These are phyloP conservation scores for Stictonetta naevosa DNA, from an alignment of 2,113 vertebrate species.

Conservation along the genomic window DNA sequence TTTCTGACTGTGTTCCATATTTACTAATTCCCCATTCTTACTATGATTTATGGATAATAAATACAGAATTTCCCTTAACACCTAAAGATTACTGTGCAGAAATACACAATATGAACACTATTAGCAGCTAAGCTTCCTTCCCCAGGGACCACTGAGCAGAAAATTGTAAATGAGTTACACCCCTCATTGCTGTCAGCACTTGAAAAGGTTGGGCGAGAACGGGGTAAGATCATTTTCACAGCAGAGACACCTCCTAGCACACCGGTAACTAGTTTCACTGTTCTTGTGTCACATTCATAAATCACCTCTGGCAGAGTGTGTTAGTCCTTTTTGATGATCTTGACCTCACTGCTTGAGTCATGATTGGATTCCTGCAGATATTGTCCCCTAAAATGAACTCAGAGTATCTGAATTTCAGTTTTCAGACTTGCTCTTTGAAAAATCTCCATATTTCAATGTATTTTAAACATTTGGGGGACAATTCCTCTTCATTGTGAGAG, in stretches of 20 bases:
- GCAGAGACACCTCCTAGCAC: neutral
- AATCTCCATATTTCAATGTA: neutral
- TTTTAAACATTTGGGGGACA: neutral
- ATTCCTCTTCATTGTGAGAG: neutral
- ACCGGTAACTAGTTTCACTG: neutral
- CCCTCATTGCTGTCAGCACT: neutral
- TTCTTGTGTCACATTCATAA: neutral
- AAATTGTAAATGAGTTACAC: neutral
- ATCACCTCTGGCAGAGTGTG: neutral
- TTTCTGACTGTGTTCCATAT: neutral
- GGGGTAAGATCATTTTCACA: neutral
- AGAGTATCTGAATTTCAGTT: neutral
- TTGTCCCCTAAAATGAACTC: neutral
- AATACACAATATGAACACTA: neutral
- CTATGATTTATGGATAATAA: neutral
- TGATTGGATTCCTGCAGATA: neutral
- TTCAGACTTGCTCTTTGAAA: neutral
- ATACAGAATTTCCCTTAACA: neutral
- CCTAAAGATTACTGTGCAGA: neutral
- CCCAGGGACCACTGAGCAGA: neutral
- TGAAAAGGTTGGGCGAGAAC: neutral
- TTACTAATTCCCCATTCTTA: neutral
- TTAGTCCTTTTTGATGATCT: neutral
- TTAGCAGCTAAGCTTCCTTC: neutral
- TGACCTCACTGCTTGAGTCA: fast-evolving